Evolutionary conservation across 2,888 invertebrate species (phyloP), one percentile per base, ranked within the genome.

Genomic region (Rugalucina vietnamica): DNA sequence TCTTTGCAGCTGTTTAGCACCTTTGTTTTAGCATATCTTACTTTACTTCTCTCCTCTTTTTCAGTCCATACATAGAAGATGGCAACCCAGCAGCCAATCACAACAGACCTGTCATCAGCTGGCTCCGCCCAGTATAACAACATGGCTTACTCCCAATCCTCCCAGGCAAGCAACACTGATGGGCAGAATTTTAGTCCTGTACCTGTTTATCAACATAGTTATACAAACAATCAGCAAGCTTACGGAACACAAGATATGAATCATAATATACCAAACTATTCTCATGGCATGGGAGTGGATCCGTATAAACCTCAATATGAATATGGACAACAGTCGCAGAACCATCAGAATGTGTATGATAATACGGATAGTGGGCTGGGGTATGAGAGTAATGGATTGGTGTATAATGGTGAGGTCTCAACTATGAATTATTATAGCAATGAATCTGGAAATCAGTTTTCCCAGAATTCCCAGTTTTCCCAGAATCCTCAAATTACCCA

Each of bases 391-490:
- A 65, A 34, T 34, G 21, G 21, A 12, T 21, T 65, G 34, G 34
- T 65, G 34, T 65, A 65, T 65, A 65, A 65, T 34, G 65, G 34
- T 65, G 65, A 65, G 14, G 34, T 65, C 65, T 65, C 65, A 1
- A n/a, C n/a, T n/a, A 65, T 65, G 65, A 65, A 34, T 34, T 65
- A 65, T 65, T 65, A 65, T 24, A 5, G 21, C 24, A 24, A 65
- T 65, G 21, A 18, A 21, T 65, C 65, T 12, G 43, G 43, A 12
- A 18, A 43, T 43, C 43, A 43, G 8, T 43, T 43, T 43, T 12
- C 43, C 18, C 8, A 43, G 8, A 65, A 10, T 29, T 8, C 34
- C 24, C 65, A 65, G 21, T 65, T 18, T 34, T 34, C 3, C 12
- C 65, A 65, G n/a, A n/a, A n/a, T n/a, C n/a, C n/a, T n/a, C n/a